These are phyloP conservation scores for Eumacrocentrus americanus DNA, from an alignment of 2,888 invertebrate genomes.

Conservation along the genomic window DNA sequence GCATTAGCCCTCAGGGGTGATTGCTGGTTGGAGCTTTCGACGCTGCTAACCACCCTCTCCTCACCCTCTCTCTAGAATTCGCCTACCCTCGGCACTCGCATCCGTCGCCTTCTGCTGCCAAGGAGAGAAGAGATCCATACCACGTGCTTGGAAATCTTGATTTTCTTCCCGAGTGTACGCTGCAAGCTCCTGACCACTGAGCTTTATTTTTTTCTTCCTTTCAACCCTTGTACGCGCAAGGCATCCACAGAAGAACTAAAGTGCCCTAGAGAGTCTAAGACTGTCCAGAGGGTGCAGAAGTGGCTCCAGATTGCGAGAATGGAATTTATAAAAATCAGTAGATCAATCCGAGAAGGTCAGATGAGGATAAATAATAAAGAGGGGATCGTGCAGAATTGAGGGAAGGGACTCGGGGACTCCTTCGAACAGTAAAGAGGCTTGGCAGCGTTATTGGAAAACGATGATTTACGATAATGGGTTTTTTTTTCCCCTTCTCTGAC, in stretches of 20 bases:
- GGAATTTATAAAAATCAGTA: slow-evolving; percentile 31
- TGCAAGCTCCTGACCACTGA: slow-evolving; percentile 35
- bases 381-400: slow-evolving; percentile 26
- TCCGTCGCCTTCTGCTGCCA: slow-evolving; percentile 29
- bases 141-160: slow-evolving; percentile 59
- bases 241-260: slow-evolving; percentile 13
- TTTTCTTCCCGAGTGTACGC: slow-evolving; percentile 46
- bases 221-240: slow-evolving; percentile 22
- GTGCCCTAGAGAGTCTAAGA: slow-evolving; percentile 22
- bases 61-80: slow-evolving; percentile 46
- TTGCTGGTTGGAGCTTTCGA: slow-evolving; percentile 48
- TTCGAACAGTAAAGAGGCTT: slow-evolving; percentile 52
- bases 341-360: slow-evolving; percentile 26
- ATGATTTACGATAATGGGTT: slow-evolving; percentile 69
- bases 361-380: slow-evolving; percentile 27
- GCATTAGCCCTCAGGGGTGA: slow-evolving; percentile 56
- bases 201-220: slow-evolving; percentile 24
- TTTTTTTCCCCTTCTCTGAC: slow-evolving; percentile 50
- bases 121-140: slow-evolving; percentile 36
- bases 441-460: slow-evolving; percentile 66
- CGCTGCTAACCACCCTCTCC: slow-evolving; percentile 31
- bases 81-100: slow-evolving; percentile 39
- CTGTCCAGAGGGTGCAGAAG: slow-evolving; percentile 6
- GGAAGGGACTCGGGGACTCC: slow-evolving; percentile 25
- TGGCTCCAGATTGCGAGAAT: slow-evolving; percentile 27